Percentiles rank a stretch among this genome's conserved stretches.
Evolutionary conservation across 35 echinoderm and acorn worm species (phyloP).

Genomic region (Heliocidaris erythrogramma): DNA sequence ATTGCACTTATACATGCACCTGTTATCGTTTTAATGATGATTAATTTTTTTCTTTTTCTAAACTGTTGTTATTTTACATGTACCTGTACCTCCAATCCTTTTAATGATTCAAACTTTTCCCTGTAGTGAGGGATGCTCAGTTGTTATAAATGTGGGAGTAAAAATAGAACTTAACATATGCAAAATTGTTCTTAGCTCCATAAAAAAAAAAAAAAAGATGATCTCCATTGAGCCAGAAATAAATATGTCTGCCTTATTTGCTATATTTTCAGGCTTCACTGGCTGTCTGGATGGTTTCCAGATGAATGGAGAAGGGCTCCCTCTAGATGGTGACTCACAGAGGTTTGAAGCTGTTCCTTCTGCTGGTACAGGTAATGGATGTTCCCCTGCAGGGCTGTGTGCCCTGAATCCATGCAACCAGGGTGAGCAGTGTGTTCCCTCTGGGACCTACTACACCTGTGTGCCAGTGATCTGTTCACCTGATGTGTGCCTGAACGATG

Average conservation of each 20-base stretch:
- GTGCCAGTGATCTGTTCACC: slow-evolving; percentile 38
- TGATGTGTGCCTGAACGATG: slow-evolving; percentile 64
- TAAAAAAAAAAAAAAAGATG: not conserved
- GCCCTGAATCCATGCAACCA: slow-evolving; percentile 57
- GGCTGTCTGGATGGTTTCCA: slow-evolving; percentile 80
- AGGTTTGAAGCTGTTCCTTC: slow-evolving; percentile 85
- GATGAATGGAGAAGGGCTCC: slow-evolving; percentile 81
- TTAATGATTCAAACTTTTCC: too few relatives aligned
- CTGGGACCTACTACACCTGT: slow-evolving; percentile 58
- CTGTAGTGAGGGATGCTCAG: not conserved
- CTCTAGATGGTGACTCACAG: slow-evolving; percentile 82
- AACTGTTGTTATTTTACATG: too few relatives aligned
- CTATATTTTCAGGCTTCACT: slow-evolving; percentile 66
- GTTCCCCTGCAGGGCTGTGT: slow-evolving; percentile 55
- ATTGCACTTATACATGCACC: too few relatives aligned
- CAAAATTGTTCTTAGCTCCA: not conserved
- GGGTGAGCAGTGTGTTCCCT: slow-evolving; percentile 40
- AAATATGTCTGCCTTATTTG: not conserved
- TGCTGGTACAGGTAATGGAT: slow-evolving; percentile 62
- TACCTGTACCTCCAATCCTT: too few relatives aligned
- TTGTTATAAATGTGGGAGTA: not conserved
- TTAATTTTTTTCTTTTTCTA: too few relatives aligned
- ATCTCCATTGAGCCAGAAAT: not conserved
- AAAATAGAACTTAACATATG: not conserved
- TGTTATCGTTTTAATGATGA: too few relatives aligned